These are phyloP conservation scores for Trypoxylus dichotomus DNA, from an alignment of 1,140 invertebrate genomes.

Conservation along the genomic window DNA sequence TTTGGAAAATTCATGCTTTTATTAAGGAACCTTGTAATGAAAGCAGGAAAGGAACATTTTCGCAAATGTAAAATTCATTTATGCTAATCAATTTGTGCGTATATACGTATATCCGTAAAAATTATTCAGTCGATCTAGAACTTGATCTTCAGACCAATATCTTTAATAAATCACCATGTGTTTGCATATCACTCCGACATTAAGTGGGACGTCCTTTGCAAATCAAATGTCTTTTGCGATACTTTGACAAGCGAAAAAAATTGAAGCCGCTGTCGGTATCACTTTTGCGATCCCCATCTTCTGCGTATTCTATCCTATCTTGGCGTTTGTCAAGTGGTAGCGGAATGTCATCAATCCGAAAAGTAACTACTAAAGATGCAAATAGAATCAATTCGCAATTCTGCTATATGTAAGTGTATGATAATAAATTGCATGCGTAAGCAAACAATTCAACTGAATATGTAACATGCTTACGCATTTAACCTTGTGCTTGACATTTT, in stretches of 20 bases:
- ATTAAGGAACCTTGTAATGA: not conserved
- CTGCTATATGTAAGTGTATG: slow-evolving; percentile 7
- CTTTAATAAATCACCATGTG: not conserved
- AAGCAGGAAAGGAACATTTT: not conserved
- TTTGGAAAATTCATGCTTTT: not conserved
- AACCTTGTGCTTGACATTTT: slow-evolving; percentile 27
- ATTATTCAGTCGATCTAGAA: not conserved
- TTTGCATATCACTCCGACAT: not conserved
- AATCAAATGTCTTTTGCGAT: not conserved
- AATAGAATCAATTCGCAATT: slow-evolving; percentile 21
- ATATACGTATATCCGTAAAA: not conserved
- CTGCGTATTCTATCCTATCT: not conserved
- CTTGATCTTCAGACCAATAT: slow-evolving; percentile 15
- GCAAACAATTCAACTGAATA: slow-evolving; percentile 21
- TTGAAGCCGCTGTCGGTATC: not conserved
- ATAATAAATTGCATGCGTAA: slow-evolving; percentile 25
- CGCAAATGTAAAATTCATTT: slow-evolving; percentile 13
- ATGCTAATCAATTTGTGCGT: slow-evolving; percentile 18
- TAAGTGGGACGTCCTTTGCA: not conserved
- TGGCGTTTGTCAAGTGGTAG: not conserved
- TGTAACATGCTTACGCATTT: slow-evolving; percentile 23
- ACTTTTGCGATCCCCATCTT: not conserved
- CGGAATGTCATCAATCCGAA: not conserved
- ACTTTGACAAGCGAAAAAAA: not conserved
- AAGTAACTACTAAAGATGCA: slow-evolving; percentile 22